A percentile compares a stretch with the other conserved stretches of the same genome.
These are phyloP conservation scores for Macroramphosus scolopax DNA, from an alignment of 2,797 vertebrate genomes.

Conservation along the genomic window DNA sequence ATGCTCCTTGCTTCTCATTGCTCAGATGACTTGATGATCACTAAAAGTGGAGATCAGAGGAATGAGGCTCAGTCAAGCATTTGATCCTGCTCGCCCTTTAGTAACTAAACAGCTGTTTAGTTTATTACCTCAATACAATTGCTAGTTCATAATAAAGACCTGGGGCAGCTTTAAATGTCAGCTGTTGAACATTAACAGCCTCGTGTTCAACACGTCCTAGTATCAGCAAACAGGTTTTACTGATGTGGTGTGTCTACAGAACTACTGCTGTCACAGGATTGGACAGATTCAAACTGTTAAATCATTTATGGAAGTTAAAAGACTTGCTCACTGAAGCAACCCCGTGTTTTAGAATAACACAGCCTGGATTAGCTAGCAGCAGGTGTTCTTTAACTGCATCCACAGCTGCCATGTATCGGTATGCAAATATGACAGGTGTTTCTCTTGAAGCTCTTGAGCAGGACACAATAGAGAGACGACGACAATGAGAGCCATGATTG, in stretches of 20 bases:
- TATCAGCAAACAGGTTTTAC: not conserved
- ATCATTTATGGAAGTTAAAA: no score
- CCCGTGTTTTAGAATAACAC: no score
- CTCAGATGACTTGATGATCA: no score
- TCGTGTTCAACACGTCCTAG: no score
- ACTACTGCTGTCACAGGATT: no score
- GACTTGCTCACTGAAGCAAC: no score
- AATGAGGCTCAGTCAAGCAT: not conserved
- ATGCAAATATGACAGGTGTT: conserved; percentile 1
- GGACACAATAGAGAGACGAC: not conserved
- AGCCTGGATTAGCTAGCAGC: conserved; percentile 11
- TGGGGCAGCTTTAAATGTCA: not conserved
- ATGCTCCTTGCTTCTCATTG: no score
- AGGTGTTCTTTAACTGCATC: conserved; percentile 31
- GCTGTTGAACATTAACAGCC: not conserved
- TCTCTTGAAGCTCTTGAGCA: not conserved
- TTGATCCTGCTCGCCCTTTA: not conserved
- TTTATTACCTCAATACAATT: not conserved
- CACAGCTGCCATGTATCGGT: not conserved
- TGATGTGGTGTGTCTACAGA: no score
- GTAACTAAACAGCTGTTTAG: no score
- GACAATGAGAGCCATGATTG: not conserved
- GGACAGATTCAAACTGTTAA: no score
- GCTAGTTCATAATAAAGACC: not conserved
- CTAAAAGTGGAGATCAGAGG: not conserved